These are phyloP conservation scores for Mylabris phalerata DNA, from an alignment of 1,140 invertebrate species.

Conservation along the genomic window DNA sequence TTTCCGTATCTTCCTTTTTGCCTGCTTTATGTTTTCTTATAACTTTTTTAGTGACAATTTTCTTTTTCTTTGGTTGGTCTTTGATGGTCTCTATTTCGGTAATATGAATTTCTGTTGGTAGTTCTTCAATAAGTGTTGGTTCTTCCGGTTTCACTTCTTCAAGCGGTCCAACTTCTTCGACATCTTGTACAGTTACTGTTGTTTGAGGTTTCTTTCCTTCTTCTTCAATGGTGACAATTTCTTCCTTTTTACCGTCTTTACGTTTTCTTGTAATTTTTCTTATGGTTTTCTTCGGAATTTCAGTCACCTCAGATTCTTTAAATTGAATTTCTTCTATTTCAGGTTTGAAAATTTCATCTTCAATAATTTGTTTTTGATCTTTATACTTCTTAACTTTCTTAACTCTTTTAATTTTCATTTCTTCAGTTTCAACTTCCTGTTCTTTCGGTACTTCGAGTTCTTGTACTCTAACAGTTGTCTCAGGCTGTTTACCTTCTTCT, in stretches of 20 bases:
- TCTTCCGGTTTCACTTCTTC: constrained; percentile 35
- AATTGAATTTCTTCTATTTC: constrained; percentile 4
- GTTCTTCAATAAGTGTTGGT: constrained; percentile 34
- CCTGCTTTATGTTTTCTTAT: constrained; percentile 41
- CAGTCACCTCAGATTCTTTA: constrained; percentile 17
- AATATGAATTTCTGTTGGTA: constrained; percentile 33
- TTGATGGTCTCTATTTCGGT: constrained; percentile 36
- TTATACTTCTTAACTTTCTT: constrained; percentile 27
- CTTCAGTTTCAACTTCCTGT: constrained; percentile 24
- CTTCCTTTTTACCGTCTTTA: constrained; percentile 38
- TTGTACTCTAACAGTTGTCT: constrained; percentile 31
- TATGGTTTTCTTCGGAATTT: constrained; percentile 8
- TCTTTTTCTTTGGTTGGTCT: constrained; percentile 31
- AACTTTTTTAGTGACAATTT: constrained; percentile 33
- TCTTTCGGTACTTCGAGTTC: constrained; percentile 25
- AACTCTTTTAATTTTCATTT: constrained; percentile 27
- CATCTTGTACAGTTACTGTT: constrained; percentile 33
- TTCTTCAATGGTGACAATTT: constrained; percentile 41
- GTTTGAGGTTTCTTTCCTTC: constrained; percentile 35
- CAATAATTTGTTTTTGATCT: constrained; percentile 38
- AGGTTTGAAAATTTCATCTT: constrained; percentile 10
- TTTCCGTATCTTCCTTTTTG: constrained; percentile 43
- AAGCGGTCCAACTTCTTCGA: constrained; percentile 10
- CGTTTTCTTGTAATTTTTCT: constrained; percentile 29
- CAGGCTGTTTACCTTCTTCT: constrained; percentile 26